phyloP scores from a whole-genome alignment of 2,888 invertebrate genomes.

The Oscheius sp. region DNA sequence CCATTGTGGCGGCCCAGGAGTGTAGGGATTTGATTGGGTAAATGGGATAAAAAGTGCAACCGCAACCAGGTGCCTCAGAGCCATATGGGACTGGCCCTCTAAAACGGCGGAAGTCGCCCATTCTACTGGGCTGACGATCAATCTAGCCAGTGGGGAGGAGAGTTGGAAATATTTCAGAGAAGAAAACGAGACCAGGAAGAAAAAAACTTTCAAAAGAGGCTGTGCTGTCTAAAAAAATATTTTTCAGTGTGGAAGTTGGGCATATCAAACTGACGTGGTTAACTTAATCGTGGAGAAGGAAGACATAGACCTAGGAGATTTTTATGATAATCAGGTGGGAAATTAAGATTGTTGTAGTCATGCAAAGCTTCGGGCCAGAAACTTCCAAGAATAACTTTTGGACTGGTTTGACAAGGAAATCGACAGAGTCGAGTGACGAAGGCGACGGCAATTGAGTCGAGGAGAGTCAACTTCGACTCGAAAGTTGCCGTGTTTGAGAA shows the following conservation, averaged over 20 bases:
- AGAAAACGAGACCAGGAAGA: background rate
- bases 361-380: too few species aligned
- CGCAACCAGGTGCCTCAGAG: slow-evolving; percentile 22
- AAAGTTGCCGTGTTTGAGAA: too few species aligned
- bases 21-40: slow-evolving; percentile 16
- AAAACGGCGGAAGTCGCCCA: slow-evolving; percentile 35
- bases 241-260: slow-evolving; percentile 72
- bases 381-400: too few species aligned
- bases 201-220: too few species aligned
- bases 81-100: slow-evolving; percentile 14
- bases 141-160: slow-evolving; percentile 8
- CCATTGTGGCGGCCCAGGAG: background rate
- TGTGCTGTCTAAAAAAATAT: background rate
- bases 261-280: slow-evolving; percentile 69
- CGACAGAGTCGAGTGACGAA: too few species aligned
- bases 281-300: slow-evolving; percentile 62
- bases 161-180: slow-evolving; percentile 17
- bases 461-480: too few species aligned
- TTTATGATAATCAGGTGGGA: slow-evolving; percentile 71
- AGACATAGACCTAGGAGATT: slow-evolving; percentile 70
- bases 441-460: too few species aligned
- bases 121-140: slow-evolving; percentile 26
- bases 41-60: slow-evolving; percentile 3
- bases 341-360: too few species aligned
- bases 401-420: too few species aligned